Percentiles rank a stretch among this genome's conserved stretches.
These are phyloP conservation scores for Gonatopus flavifemur DNA, from an alignment of 1,140 invertebrate genomes.

Conservation along the genomic window DNA sequence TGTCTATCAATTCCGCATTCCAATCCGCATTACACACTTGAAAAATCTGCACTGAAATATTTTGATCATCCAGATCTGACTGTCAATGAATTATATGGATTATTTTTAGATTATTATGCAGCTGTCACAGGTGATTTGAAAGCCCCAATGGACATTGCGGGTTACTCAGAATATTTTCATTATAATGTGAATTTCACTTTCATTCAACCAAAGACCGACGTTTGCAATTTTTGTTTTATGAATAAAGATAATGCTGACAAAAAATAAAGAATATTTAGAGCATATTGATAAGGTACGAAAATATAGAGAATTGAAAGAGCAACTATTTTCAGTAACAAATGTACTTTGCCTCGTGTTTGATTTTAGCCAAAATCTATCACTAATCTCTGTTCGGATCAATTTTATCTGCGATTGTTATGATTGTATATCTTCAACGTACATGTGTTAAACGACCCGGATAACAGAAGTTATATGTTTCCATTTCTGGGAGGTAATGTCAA, in stretches of 20 bases:
- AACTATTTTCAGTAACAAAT: neutral
- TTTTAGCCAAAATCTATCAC: neutral
- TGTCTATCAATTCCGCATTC: neutral
- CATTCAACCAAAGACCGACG: neutral
- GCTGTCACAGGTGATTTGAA: neutral
- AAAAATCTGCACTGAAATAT: too few relatives aligned
- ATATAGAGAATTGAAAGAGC: neutral
- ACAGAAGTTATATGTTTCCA: conserved; percentile 11
- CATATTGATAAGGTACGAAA: neutral
- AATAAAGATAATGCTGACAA: neutral
- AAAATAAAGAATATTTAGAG: neutral
- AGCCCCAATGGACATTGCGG: neutral
- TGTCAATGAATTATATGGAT: neutral
- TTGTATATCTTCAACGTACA: conserved; percentile 11
- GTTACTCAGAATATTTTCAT: neutral
- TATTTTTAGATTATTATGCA: neutral
- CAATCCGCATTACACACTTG: neutral
- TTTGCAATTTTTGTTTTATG: neutral
- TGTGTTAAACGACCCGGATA: neutral
- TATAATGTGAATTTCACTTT: neutral
- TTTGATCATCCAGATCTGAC: neutral
- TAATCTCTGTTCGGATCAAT: conserved; percentile 1
- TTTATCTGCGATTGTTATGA: conserved; percentile 9
- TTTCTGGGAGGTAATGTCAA: conserved; percentile 5
- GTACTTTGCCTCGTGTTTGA: too few relatives aligned